Conservation (phyloP, 2,888 invertebrate species). For the Pristionchus japonicus region DNA sequence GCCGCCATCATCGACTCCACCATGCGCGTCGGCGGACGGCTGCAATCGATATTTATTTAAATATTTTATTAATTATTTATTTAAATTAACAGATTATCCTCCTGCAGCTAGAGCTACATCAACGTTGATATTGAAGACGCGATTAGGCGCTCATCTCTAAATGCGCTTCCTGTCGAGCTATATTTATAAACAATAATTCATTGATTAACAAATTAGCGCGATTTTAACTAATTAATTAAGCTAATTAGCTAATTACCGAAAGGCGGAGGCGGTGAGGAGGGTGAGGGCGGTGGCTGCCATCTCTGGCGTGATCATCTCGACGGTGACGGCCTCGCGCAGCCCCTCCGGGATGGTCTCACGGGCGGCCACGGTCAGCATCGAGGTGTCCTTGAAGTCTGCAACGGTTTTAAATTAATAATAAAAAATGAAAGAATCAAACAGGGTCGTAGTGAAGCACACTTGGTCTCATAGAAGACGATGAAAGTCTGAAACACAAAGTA, state of each 20-base stretch:
- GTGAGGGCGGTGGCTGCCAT: conserved; percentile 96
- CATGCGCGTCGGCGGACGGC: conserved; percentile 58
- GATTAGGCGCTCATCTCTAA: too few relatives aligned
- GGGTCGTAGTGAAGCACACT: too few relatives aligned
- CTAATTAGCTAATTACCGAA: conserved; percentile 45
- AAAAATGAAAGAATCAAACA: too few relatives aligned
- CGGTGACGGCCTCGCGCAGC: conserved; percentile 77
- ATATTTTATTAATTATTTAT: neutral
- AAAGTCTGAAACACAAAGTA: neutral
- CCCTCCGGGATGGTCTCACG: neutral
- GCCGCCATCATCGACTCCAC: conserved; percentile 64
- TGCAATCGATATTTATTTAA: conserved; percentile 21
- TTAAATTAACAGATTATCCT: neutral
- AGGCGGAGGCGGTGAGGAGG: conserved; percentile 83
- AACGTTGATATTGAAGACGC: neutral
- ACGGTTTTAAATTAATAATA: too few relatives aligned
- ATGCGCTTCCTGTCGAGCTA: too few relatives aligned
- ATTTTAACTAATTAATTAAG: neutral
- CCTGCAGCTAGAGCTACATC: neutral
- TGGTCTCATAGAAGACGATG: too few relatives aligned
- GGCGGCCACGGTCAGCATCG: conserved; percentile 84
- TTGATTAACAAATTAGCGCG: too few relatives aligned
- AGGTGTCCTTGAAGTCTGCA: conserved; percentile 6
- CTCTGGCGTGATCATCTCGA: conserved; percentile 93
- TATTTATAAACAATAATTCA: too few relatives aligned